phyloP scores from a whole-genome alignment of 2,113 vertebrate species.

The Sebastes schlegelii region DNA sequence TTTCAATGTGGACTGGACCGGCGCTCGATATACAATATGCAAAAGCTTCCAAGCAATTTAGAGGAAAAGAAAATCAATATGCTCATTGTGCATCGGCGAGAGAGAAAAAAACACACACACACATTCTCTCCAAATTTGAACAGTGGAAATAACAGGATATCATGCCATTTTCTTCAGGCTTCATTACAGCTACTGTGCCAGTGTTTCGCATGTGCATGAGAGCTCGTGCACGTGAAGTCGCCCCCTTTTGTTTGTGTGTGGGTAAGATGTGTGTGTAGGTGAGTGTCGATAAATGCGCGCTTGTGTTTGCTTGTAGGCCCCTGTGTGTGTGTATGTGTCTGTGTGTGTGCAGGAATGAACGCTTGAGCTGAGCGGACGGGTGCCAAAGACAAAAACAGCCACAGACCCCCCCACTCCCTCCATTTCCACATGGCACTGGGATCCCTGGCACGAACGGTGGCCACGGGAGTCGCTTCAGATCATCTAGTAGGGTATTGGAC shows the following conservation, averaged over 20 bases:
- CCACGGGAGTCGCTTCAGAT: conserved; percentile 81
- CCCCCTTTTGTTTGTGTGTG: conserved; percentile 40
- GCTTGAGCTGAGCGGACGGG: conserved; percentile 55
- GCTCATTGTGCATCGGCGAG: conserved; percentile 63
- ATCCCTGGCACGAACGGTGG: conserved; percentile 75
- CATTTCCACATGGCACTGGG: conserved; percentile 77
- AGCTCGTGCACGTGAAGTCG: conserved; percentile 27
- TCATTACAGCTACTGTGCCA: conserved; percentile 65
- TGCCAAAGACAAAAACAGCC: conserved; percentile 78
- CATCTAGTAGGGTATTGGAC: conserved; percentile 82
- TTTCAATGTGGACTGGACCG: conserved; percentile 62
- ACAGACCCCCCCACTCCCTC: conserved; percentile 25
- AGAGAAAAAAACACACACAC: conserved; percentile 29
- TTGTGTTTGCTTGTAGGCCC: conserved; percentile 27
- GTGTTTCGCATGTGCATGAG: conserved; percentile 42
- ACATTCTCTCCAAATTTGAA: conserved; percentile 65
- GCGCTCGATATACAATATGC: conserved; percentile 58
- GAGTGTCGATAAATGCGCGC: conserved; percentile 16
- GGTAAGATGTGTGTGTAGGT: conserved; percentile 36
- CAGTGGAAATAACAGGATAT: conserved; percentile 67
- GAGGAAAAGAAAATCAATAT: conserved; percentile 69
- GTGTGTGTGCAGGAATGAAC: conserved; percentile 72
- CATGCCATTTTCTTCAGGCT: conserved; percentile 67
- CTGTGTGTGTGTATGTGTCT: conserved; percentile 15
- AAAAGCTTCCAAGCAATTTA: conserved; percentile 71